Evolutionary conservation across 2,888 invertebrate genomes (phyloP).

Genomic region (Philonicus albiceps): DNA sequence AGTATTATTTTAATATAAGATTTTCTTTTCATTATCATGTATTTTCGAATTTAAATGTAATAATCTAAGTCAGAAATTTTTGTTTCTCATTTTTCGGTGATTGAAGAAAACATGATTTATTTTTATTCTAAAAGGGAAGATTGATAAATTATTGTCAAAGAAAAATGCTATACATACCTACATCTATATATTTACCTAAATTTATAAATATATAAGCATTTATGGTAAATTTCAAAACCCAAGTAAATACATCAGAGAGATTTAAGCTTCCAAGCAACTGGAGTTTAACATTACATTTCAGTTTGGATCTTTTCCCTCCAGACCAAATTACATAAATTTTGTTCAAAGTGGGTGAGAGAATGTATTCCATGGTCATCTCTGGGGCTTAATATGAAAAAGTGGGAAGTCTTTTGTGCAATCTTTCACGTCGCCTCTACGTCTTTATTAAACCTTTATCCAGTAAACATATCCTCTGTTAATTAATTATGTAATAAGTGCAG

Average conservation of each 20-base stretch:
- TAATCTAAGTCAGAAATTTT: too few relatives aligned
- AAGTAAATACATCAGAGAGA: not conserved
- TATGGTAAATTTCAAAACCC: not conserved
- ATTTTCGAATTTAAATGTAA: too few relatives aligned
- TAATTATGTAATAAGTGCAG: not conserved
- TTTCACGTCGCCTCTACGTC: not conserved
- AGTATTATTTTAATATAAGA: too few relatives aligned
- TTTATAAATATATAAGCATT: not conserved
- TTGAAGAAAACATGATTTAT: not conserved
- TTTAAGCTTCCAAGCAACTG: not conserved
- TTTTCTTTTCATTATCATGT: too few relatives aligned
- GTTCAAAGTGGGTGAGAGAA: not conserved
- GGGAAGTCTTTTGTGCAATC: not conserved
- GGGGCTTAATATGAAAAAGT: not conserved
- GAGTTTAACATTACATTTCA: not conserved
- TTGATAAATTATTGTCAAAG: not conserved
- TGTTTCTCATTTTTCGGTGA: too few relatives aligned
- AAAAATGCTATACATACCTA: not conserved
- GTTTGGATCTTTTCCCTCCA: not conserved
- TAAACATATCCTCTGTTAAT: not conserved
- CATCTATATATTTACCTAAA: too few relatives aligned
- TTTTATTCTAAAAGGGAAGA: not conserved
- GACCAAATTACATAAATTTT: not conserved
- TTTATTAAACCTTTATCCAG: not conserved
- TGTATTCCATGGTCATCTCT: not conserved